phyloP scores from a whole-genome alignment of 2,113 vertebrate genomes.

The Orthonyx spaldingii region DNA sequence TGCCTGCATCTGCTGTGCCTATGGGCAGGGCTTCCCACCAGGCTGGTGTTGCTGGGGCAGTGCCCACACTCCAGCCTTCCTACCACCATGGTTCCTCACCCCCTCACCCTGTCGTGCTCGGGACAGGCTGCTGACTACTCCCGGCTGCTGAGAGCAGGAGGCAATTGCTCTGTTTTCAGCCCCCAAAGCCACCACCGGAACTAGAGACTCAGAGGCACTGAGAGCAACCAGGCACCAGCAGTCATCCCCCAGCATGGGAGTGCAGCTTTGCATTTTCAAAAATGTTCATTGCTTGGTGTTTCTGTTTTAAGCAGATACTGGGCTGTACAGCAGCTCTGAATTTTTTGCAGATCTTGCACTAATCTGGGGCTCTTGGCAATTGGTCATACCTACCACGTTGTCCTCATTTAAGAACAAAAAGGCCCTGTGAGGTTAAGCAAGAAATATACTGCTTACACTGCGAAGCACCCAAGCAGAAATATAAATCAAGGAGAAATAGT shows the following conservation, averaged over 20 bases:
- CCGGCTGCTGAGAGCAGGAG: neutral
- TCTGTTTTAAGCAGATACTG: neutral
- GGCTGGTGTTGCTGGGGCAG: accelerated
- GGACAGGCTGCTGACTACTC: neutral
- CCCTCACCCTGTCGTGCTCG: accelerated
- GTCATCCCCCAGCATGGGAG: neutral
- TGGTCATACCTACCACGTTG: neutral
- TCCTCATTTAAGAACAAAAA: slow-evolving; percentile 16
- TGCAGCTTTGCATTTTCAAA: neutral
- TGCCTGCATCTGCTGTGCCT: neutral
- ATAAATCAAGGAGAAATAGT: slow-evolving; percentile 43
- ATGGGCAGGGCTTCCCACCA: neutral
- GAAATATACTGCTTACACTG: slow-evolving; percentile 16
- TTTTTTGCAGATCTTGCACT: slow-evolving; percentile 30
- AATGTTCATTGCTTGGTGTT: neutral
- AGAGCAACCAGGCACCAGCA: neutral
- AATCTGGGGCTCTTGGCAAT: neutral
- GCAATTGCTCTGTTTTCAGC: neutral
- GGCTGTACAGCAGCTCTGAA: neutral
- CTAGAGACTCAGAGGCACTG: accelerated
- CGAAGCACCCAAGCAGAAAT: neutral
- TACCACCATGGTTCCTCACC: accelerated
- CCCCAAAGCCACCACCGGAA: neutral
- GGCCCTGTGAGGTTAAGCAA: neutral
- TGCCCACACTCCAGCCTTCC: neutral